Evolutionary conservation across 2,113 vertebrate genomes (phyloP), one percentile per base, ranked within the genome.

Genomic region (Pavo muticus): DNA sequence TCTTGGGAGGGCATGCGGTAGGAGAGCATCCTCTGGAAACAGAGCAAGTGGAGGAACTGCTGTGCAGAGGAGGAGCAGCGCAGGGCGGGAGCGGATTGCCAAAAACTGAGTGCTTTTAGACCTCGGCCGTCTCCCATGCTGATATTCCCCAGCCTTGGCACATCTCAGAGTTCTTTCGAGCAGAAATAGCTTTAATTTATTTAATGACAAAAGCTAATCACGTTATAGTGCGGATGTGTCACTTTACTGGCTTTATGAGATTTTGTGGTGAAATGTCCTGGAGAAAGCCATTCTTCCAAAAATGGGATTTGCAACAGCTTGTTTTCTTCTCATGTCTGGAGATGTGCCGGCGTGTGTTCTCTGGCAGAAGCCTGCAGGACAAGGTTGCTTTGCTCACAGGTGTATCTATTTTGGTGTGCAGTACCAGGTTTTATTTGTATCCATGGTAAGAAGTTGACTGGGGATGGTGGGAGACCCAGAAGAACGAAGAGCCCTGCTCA

Each of bases 131-230:
- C 50, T 85, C 42, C 29, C 35, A 42, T 44, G 68, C 42, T 92
- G 81, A 75, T 73, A 63, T 79, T 92, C 64, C 48, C 42, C 60
- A 67, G 60, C 64, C 39, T 94, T 94, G 87, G 91, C 71, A 68
- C 60, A 37, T 88, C 72, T 68, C 42, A 3, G 37, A 1, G 0
- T 92, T 77, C 75, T 83, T 83, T 74, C 69, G 63, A 75, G 85
- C 75, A 91, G 75, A 72, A 85, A 48, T 84, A 70, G 23, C 44
- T 95, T 90, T 90, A 67, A 83, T 92, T 94, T 87, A 56, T 95
- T 95, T 85, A 92, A 90, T 74, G 85, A 91, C 72, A 93, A 91
- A 89, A 87, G 79, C 67, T 82, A 60, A 88, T 95, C 61, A 9
- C 16, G 73, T 91, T 90, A 75, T 50, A 86, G 79, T 0, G 0